Conservation (phyloP, 2,113 vertebrate genomes). For the Macroglossus sobrinus region DNA sequence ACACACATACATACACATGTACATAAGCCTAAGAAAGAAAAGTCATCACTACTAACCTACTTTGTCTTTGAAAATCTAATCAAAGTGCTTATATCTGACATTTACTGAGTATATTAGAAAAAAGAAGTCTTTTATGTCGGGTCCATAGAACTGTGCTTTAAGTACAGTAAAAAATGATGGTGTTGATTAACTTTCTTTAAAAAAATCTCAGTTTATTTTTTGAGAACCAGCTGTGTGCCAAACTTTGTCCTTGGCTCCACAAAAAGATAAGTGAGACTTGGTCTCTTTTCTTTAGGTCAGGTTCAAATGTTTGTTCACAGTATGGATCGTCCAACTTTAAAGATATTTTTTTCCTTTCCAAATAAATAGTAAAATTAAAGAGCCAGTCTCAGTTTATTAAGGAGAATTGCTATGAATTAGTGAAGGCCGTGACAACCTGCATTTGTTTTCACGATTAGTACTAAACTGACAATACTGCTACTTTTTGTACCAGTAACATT, state of each 20-base stretch:
- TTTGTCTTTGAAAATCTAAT: conserved; percentile 28
- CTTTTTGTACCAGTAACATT: not conserved
- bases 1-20: not conserved
- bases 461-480: not conserved
- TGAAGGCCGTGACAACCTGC: not conserved
- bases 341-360: not conserved
- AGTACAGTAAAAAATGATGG: not conserved
- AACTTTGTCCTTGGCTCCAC: not conserved
- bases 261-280: not conserved
- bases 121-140: not conserved
- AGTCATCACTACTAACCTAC: not conserved
- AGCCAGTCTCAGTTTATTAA: not conserved
- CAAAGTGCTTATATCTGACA: not conserved
- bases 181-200: not conserved
- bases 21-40: not conserved
- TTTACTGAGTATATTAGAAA: not conserved
- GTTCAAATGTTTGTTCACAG: not conserved
- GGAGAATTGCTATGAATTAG: not conserved
- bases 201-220: not conserved
- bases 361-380: not conserved
- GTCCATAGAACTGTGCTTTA: not conserved
- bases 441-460: not conserved
- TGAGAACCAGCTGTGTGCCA: not conserved
- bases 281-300: not conserved
- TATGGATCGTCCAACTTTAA: not conserved